Evolutionary conservation across 2,113 vertebrate genomes (phyloP).

Genomic region (Microtus oregoni): DNA sequence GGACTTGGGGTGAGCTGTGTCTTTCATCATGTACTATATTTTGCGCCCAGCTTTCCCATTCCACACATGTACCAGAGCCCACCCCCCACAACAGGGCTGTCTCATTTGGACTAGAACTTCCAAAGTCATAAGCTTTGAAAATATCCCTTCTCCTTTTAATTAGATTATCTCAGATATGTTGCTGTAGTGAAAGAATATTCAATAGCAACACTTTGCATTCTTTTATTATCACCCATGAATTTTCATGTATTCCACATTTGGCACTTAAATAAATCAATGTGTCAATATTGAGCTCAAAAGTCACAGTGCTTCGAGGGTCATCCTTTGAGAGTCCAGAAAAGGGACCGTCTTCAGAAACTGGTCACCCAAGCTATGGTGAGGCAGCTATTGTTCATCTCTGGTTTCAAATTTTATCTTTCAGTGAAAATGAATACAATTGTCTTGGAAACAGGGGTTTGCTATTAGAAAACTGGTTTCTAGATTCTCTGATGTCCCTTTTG

Average conservation of each 20-base stretch:
- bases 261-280: neutral
- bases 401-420: conserved; percentile 27
- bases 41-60: neutral
- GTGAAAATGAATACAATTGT: neutral
- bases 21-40: neutral
- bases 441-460: neutral
- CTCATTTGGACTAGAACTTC: neutral
- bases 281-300: neutral
- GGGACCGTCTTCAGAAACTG: neutral
- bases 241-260: neutral
- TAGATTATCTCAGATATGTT: neutral
- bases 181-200: neutral
- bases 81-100: neutral
- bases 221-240: neutral
- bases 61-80: neutral
- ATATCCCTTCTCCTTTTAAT: neutral
- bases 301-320: neutral
- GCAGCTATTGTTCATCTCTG: neutral
- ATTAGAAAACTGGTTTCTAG: neutral
- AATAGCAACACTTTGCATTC: neutral
- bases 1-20: neutral
- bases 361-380: neutral
- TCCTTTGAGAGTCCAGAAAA: neutral
- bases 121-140: neutral
- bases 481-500: neutral